Base-by-base conservation (phyloP, 2,797 vertebrate species). In the Falco naumanni region DNA sequence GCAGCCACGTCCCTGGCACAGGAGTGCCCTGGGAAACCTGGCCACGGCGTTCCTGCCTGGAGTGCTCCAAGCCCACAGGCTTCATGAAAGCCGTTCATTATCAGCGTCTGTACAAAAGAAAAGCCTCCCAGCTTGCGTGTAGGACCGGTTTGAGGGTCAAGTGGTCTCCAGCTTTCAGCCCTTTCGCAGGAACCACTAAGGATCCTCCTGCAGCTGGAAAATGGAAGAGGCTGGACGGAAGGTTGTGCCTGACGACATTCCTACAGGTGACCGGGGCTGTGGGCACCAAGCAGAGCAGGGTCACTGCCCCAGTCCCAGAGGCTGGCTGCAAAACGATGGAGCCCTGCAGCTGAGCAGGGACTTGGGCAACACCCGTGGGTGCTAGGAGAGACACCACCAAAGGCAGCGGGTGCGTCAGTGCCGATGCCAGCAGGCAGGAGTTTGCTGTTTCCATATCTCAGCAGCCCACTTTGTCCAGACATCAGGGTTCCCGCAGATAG, bases 261-360 rank as follows among this genome's bases (percentile, higher is more conserved):
- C 47, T n/a, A 13, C 22, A 43, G 48, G 41, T 2, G 1, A n/a
- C 19, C 2, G 0, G 41, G 61, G 7, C 43, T 50, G 18, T 0
- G 0, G 48, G 41, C 33, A 70, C n/a, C 0, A 0, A 54, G 16
- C 3, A 0, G n/a, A 61, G 54, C 31, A 31, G 22, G 8, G 25
- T 28, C 45, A 53, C 10, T 2, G 3, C n/a, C 28, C 14, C 28
- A 18, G 19, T 25, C 66, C 68, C 12, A 4, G 43, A 33, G 31
- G 10, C 50, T 79, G 54, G 5, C 21, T 80, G 76, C 34, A 39
- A 48, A 45, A 28, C 5, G 22, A 33, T 2, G 1, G 53, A 82
- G 47, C 47, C 39, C 39, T 33, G 65, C 33, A 61, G 54, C 61
- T 28, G 31, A 33, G 61, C 34, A 68, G 48, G 51, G 39, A 22